Conservation (phyloP, 2,797 vertebrate species). For the Sarcophilus harrisii region DNA sequence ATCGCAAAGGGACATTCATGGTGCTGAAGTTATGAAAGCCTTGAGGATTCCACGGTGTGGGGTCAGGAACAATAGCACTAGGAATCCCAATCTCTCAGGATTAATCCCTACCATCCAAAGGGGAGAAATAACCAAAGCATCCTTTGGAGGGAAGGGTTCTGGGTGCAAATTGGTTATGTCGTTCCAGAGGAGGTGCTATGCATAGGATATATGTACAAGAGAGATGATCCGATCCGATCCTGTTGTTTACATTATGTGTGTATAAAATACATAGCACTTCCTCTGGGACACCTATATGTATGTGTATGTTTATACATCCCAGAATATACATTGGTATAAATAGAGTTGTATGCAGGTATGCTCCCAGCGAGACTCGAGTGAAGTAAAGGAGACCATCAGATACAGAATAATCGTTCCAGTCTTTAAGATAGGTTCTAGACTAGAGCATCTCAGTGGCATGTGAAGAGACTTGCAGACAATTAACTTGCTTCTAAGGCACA, state of each 20-base stretch:
- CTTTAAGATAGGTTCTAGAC: not conserved
- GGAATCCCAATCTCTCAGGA: not conserved
- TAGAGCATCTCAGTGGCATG: not conserved
- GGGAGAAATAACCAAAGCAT: not conserved
- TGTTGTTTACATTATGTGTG: not conserved
- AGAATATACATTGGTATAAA: not conserved
- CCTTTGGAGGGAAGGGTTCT: not conserved
- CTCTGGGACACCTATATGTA: not conserved
- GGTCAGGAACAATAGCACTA: not conserved
- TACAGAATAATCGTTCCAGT: not conserved
- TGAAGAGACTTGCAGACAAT: not conserved
- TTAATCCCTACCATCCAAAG: not conserved
- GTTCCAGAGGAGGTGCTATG: not conserved
- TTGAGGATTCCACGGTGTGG: not conserved
- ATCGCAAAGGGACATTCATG: not conserved
- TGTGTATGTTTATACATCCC: not conserved
- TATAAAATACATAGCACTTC: not conserved
- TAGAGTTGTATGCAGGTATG: not conserved
- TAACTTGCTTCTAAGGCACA: not conserved
- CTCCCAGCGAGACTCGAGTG: not conserved
- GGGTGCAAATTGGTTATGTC: not conserved
- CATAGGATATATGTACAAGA: not conserved
- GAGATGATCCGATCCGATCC: not conserved
- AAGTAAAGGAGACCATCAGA: not conserved
- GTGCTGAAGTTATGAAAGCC: not conserved